Evolutionary conservation across 2,888 invertebrate genomes (phyloP).

Genomic region (Dasypolia templi): DNA sequence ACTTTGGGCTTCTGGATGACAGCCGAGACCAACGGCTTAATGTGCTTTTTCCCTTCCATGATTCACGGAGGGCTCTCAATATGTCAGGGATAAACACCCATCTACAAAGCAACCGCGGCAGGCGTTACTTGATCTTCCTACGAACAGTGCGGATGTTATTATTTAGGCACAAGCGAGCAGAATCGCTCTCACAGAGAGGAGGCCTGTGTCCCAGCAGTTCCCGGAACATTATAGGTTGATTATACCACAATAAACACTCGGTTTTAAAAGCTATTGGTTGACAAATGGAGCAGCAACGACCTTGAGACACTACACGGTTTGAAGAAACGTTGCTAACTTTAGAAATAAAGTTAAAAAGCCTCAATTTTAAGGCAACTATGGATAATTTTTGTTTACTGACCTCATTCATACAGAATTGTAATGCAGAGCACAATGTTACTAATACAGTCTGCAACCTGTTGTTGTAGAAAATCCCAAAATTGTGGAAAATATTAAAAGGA

Average conservation of each 20-base stretch:
- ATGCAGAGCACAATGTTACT: neutral
- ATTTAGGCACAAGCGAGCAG: no score
- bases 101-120: neutral
- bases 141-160: accelerated
- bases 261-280: neutral
- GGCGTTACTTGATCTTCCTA: neutral
- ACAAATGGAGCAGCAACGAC: neutral
- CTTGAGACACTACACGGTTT: neutral
- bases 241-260: slow-evolving; percentile 59
- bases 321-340: neutral
- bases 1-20: neutral
- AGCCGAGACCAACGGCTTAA: neutral
- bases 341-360: neutral
- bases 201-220: no score
- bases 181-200: no score
- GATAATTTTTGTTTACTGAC: neutral
- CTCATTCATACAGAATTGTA: neutral
- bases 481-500: neutral
- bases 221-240: no score
- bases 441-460: neutral
- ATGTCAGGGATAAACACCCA: neutral
- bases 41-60: neutral
- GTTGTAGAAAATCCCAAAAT: neutral
- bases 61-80: neutral
- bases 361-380: neutral